Evolutionary conservation across 1,140 invertebrate genomes (phyloP).

Genomic region (Zelostemma sp.): DNA sequence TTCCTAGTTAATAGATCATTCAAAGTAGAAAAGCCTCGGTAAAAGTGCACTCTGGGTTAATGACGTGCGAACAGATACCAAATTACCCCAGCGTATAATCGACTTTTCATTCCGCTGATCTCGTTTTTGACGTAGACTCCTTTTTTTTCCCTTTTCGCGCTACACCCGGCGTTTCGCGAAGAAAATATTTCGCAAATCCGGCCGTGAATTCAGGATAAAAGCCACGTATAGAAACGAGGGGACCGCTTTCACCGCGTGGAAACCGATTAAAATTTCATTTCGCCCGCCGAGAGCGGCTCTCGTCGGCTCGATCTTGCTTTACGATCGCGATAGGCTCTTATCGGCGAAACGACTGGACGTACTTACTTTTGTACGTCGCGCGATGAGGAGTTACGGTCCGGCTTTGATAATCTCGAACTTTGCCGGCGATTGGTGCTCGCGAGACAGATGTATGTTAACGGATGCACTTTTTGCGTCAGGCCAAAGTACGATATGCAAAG

Average conservation of each 20-base stretch:
- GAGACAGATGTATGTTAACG: conserved; percentile 47
- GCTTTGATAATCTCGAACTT: conserved; percentile 49
- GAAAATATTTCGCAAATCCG: not conserved
- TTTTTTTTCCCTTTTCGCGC: not conserved
- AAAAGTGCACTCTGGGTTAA: conserved; percentile 66
- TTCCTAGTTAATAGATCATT: conserved; percentile 56
- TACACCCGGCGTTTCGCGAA: not conserved
- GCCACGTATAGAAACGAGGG: not conserved
- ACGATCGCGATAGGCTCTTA: conserved; percentile 49
- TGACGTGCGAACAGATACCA: conserved; percentile 71
- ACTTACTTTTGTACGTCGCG: conserved; percentile 49
- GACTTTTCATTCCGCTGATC: conserved; percentile 27
- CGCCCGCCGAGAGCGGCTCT: conserved; percentile 12
- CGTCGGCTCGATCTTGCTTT: conserved; percentile 47
- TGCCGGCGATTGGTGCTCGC: conserved; percentile 41
- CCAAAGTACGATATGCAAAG: conserved; percentile 17
- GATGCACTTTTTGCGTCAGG: conserved; percentile 28
- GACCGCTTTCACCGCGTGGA: not conserved
- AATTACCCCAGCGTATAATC: conserved; percentile 60
- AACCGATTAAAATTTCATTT: conserved; percentile 42
- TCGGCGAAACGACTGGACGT: conserved; percentile 49
- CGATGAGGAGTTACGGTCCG: conserved; percentile 47
- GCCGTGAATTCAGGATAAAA: not conserved
- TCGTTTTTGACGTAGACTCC: conserved; percentile 21
- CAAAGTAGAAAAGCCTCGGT: too few relatives aligned